Evolutionary conservation across 2,888 invertebrate species (phyloP), one percentile per base, ranked within the genome.

Genomic region (Molanna angustata): DNA sequence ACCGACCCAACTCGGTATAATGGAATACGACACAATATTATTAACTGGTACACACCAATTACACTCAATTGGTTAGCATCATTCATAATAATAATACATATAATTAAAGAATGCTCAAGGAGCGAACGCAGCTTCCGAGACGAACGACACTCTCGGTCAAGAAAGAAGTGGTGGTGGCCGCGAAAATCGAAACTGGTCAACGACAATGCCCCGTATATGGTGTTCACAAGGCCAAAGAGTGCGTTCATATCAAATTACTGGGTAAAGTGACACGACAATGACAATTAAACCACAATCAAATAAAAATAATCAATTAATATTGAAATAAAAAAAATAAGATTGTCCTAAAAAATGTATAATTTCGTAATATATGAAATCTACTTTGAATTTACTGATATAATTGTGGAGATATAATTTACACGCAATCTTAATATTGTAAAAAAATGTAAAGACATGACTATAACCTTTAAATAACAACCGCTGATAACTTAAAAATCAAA

Each of bases 191-290:
- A 19, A 46, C 35, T 21, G 21, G 16, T 17, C 21, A 18, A 27
- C 19, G 13, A 35, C 14, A 19, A 14, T 6, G 14, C 20, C 46
- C 46, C 9, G 20, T 7, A 35, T 7, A 35, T 35, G 35, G 35
- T 13, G 35, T 9, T 14, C 21, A 32, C 35, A 22, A 46, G 46
- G 37, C 46, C 37, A 37, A 37, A 33, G 21, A 37, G 35, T 21
- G 46, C 27, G 11, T 11, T 27, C n/a, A n/a, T n/a, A n/a, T n/a
- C n/a, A n/a, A n/a, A n/a, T n/a, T n/a, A n/a, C n/a, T n/a, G n/a
- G n/a, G n/a, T n/a, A n/a, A n/a, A n/a, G n/a, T n/a, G n/a, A n/a
- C n/a, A n/a, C n/a, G n/a, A n/a, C n/a, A n/a, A n/a, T n/a, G n/a
- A n/a, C n/a, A n/a, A n/a, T n/a, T n/a, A n/a, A n/a, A n/a, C n/a